These are phyloP conservation scores for Phania funesta DNA, from an alignment of 2,888 invertebrate genomes.

Conservation along the genomic window DNA sequence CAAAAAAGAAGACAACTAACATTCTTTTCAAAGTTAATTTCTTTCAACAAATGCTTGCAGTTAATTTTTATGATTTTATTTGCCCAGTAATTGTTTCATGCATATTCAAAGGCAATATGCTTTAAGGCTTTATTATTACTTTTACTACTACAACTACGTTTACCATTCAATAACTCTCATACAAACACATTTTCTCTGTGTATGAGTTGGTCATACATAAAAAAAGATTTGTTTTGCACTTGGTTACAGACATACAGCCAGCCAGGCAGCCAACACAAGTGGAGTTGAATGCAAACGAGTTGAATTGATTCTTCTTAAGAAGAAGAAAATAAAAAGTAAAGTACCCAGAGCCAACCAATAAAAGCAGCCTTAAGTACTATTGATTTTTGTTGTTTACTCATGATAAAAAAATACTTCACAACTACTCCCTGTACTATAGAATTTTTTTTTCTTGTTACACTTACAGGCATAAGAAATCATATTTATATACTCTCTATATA, in stretches of 20 bases:
- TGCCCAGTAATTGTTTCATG: constrained; percentile 61
- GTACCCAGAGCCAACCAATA: constrained; percentile 69
- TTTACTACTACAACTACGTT: constrained; percentile 52
- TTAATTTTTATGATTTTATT: constrained; percentile 58
- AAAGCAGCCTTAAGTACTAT: constrained; percentile 76
- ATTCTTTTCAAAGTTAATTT: constrained; percentile 23
- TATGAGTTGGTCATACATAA: constrained; percentile 15
- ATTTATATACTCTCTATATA: background rate
- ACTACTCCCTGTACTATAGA: constrained; percentile 41
- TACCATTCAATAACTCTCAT: constrained; percentile 58
- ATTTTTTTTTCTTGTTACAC: constrained; percentile 33
- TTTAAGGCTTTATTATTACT: constrained; percentile 51
- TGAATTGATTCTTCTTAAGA: no score
- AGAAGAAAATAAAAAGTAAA: constrained; percentile 38
- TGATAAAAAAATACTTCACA: constrained; percentile 54
- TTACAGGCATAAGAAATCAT: constrained; percentile 55
- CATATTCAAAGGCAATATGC: constrained; percentile 52
- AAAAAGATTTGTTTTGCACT: constrained; percentile 14
- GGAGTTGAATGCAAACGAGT: constrained; percentile 9
- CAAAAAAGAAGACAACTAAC: background rate
- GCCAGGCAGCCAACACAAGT: constrained; percentile 27
- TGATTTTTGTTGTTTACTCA: constrained; percentile 67
- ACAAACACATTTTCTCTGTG: constrained; percentile 37
- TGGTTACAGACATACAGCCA: constrained; percentile 11
- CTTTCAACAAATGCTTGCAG: constrained; percentile 36